A percentile compares a stretch with the other conserved stretches of the same genome.
Conservation (phyloP, 2,797 vertebrate species). For the Chelon labrosus region DNA sequence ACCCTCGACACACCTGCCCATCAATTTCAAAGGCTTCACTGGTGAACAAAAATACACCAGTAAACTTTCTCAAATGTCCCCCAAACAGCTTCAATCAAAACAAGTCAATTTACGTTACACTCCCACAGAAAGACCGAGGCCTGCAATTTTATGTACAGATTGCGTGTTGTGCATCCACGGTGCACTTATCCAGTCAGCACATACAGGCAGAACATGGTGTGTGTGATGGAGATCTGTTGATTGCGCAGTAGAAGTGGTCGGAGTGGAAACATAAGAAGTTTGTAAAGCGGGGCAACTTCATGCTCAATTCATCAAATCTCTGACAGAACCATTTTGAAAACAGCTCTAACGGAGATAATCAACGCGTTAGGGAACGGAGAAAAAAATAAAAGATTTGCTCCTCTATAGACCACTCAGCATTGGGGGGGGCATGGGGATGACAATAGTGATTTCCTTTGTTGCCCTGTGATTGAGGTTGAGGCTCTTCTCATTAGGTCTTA, state of each 20-base stretch:
- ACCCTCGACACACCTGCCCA: constrained; percentile 65
- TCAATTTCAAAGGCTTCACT: constrained; percentile 64
- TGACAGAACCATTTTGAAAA: constrained; percentile 40
- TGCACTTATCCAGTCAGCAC: constrained; percentile 61
- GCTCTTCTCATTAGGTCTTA: constrained; percentile 73
- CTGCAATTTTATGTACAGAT: constrained; percentile 62
- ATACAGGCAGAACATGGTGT: constrained; percentile 37
- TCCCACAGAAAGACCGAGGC: constrained; percentile 44
- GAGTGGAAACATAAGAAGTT: constrained; percentile 35
- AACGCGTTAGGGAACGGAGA: constrained; percentile 15
- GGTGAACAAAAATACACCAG: constrained; percentile 65
- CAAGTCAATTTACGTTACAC: constrained; percentile 67
- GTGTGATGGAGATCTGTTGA: constrained; percentile 54
- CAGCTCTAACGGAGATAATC: constrained; percentile 40
- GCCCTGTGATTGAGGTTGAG: constrained; percentile 62
- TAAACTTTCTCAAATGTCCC: constrained; percentile 70
- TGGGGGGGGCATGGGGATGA: constrained; percentile 39
- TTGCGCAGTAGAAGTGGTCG: constrained; percentile 25
- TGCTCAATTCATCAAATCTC: constrained; percentile 36
- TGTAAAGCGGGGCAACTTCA: constrained; percentile 43
- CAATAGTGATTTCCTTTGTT: constrained; percentile 59
- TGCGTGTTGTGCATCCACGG: constrained; percentile 25
- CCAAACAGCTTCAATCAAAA: constrained; percentile 66
- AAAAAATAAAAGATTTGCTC: constrained; percentile 9
- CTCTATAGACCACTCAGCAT: constrained; percentile 19